These are phyloP conservation scores for Otis tarda DNA, from an alignment of 2,113 vertebrate genomes.

Conservation along the genomic window DNA sequence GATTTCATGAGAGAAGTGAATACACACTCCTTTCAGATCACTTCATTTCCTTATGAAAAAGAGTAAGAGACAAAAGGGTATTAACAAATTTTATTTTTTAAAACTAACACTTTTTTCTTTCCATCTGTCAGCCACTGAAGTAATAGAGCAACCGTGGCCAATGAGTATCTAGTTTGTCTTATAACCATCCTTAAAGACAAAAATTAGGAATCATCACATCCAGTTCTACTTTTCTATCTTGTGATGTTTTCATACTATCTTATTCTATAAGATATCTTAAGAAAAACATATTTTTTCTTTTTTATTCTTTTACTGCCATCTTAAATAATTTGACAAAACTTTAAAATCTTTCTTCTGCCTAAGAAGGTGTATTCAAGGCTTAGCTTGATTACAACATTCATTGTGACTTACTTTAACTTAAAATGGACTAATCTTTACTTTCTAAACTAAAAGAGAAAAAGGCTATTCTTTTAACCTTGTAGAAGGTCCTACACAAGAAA, in stretches of 20 bases:
- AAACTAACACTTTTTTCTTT: not conserved
- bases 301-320: not conserved
- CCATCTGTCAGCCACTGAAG: not conserved
- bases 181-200: not conserved
- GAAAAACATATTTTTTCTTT: not conserved
- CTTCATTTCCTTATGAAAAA: not conserved
- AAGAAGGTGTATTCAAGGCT: not conserved
- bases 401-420: not conserved
- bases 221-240: not conserved
- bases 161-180: not conserved
- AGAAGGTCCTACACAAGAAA: not conserved
- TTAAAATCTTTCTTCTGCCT: not conserved
- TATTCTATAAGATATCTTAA: not conserved
- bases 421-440: not conserved
- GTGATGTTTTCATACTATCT: not conserved
- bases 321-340: not conserved
- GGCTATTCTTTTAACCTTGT: not conserved
- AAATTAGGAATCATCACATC: not conserved
- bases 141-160: not conserved
- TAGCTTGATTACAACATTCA: not conserved
- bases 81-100: not conserved
- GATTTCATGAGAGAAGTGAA: not conserved
- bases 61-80: not conserved
- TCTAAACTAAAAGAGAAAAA: not conserved
- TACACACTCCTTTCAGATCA: not conserved